phyloP scores from a whole-genome alignment of 2,113 vertebrate genomes.

The Anhinga rufa region DNA sequence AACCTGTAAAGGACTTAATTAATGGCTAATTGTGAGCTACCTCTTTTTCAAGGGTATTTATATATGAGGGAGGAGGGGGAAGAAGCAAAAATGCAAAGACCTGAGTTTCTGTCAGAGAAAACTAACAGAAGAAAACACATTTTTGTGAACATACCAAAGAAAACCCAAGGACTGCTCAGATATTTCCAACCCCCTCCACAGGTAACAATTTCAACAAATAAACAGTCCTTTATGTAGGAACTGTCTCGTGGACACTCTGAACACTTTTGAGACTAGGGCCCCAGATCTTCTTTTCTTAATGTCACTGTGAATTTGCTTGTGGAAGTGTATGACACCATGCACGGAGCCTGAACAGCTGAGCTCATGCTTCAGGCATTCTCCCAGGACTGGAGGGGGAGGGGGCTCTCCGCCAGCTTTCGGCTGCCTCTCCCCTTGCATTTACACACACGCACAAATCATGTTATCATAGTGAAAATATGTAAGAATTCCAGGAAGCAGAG shows the following conservation, averaged over 20 bases:
- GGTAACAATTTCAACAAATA: slow-evolving; percentile 11
- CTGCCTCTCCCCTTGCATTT: slow-evolving; percentile 45
- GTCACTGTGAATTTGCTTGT: slow-evolving; percentile 72
- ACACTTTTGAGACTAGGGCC: slow-evolving; percentile 13
- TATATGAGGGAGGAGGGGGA: not conserved
- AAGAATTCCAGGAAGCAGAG: slow-evolving; percentile 69
- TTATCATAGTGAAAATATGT: slow-evolving; percentile 70
- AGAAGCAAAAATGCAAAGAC: not conserved
- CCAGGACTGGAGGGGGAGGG: slow-evolving; percentile 53
- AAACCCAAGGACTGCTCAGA: not conserved
- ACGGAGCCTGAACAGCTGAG: slow-evolving; percentile 61
- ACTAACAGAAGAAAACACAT: not conserved
- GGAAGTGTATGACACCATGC: slow-evolving; percentile 68
- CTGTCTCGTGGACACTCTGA: slow-evolving; percentile 4
- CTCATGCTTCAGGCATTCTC: slow-evolving; percentile 74
- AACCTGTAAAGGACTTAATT: slow-evolving; percentile 38
- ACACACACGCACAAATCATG: slow-evolving; percentile 64
- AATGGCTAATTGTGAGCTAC: slow-evolving; percentile 7
- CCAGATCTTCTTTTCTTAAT: slow-evolving; percentile 56
- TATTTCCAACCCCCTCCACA: not conserved
- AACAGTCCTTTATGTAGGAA: slow-evolving; percentile 15
- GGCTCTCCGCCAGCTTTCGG: slow-evolving; percentile 23
- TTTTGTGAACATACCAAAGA: not conserved
- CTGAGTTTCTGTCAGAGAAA: not conserved
- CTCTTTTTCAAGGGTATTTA: not conserved